phyloP scores from a whole-genome alignment of 2,888 invertebrate genomes.

The Tipula helvola region DNA sequence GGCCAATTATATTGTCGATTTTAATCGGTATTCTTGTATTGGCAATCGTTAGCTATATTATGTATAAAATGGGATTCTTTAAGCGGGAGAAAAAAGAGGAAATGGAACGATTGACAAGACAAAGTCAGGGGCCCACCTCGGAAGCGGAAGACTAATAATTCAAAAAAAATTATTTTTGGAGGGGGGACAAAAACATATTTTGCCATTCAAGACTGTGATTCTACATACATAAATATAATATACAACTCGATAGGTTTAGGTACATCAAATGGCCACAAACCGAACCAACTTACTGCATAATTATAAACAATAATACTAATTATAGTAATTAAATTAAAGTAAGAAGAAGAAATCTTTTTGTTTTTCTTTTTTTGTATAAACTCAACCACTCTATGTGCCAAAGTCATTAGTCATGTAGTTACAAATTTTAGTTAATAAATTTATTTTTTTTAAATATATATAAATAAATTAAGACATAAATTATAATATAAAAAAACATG shows the following conservation, averaged over 20 bases:
- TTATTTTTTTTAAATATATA: neutral
- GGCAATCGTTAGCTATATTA: neutral
- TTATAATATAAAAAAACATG: neutral
- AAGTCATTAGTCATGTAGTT: neutral
- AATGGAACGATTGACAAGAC: constrained; percentile 25
- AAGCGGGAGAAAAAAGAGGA: constrained; percentile 37
- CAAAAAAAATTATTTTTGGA: no score
- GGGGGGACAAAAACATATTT: neutral
- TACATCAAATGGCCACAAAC: neutral
- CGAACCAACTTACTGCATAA: neutral
- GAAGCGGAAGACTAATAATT: neutral
- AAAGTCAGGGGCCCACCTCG: neutral
- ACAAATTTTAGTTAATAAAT: neutral
- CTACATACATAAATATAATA: neutral
- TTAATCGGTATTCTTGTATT: neutral
- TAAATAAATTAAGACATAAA: neutral
- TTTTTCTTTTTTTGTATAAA: neutral
- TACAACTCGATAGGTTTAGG: neutral
- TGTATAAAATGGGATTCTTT: constrained; percentile 37
- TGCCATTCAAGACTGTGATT: neutral
- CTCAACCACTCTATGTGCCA: neutral
- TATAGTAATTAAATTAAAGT: neutral
- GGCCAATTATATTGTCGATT: neutral
- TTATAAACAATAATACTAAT: neutral
- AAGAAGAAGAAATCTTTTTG: neutral